These are phyloP conservation scores for Brachionus rubens DNA, from an alignment of 1,140 invertebrate genomes.

Conservation along the genomic window DNA sequence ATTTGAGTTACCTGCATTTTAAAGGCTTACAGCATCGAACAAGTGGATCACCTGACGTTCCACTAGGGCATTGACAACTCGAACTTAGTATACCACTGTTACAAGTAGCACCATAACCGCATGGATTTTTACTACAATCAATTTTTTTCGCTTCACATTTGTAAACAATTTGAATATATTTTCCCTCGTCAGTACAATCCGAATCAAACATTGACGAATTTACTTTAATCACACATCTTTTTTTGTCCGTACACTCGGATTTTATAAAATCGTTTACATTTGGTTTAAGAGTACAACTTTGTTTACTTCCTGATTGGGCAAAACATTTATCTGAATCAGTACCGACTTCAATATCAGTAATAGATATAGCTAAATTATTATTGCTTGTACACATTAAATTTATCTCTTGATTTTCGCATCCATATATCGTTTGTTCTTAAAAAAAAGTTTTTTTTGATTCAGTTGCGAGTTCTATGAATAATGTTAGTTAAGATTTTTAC, in stretches of 20 bases:
- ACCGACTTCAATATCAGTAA: background rate
- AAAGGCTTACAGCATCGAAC: slow-evolving; percentile 18
- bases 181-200: background rate
- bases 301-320: background rate
- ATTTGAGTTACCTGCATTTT: slow-evolving; percentile 5
- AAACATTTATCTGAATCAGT: background rate
- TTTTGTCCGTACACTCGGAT: background rate
- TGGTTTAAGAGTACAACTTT: background rate
- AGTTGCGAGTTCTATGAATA: too few relatives aligned
- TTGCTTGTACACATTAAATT: background rate
- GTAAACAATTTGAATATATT: background rate
- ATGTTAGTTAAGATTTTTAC: too few relatives aligned
- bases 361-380: background rate
- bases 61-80: slow-evolving; percentile 4
- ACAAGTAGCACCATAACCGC: slow-evolving; percentile 8
- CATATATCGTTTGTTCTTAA: too few relatives aligned
- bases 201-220: background rate
- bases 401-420: background rate
- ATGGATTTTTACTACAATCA: background rate
- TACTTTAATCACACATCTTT: background rate
- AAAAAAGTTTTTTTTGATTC: too few relatives aligned
- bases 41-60: slow-evolving; percentile 5
- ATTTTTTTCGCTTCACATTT: slow-evolving; percentile 2
- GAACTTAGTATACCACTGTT: background rate
- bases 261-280: background rate